phyloP scores from a whole-genome alignment of 2,888 invertebrate genomes.

The Athripsodes cinereus region DNA sequence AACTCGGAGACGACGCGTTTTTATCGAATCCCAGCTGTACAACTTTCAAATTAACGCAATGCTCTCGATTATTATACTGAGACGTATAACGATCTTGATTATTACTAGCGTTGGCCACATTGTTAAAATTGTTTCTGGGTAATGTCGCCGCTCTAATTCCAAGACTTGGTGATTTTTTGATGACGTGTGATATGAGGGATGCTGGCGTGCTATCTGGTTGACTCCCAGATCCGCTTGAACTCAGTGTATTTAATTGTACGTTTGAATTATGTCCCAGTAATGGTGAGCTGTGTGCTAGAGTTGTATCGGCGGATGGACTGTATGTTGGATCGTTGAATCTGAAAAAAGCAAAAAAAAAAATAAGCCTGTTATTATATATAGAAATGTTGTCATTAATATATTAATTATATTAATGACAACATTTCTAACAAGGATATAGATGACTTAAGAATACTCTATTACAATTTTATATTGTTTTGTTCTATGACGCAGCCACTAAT shows the following conservation, averaged over 20 bases:
- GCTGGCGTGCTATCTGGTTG: constrained; percentile 33
- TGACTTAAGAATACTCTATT: no score
- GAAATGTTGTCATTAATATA: no score
- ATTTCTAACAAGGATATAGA: no score
- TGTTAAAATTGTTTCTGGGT: constrained; percentile 57
- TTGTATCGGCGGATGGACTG: constrained; percentile 37
- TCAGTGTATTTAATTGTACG: constrained; percentile 49
- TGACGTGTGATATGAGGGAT: constrained; percentile 33
- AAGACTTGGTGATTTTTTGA: constrained; percentile 46
- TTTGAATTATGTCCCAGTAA: constrained; percentile 50
- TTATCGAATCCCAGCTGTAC: constrained; percentile 56
- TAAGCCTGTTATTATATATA: no score
- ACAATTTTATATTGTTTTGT: no score
- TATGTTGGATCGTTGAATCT: constrained; percentile 63
- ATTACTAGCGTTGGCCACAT: constrained; percentile 1
- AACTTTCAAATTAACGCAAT: constrained; percentile 52
- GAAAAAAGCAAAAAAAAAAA: constrained; percentile 26
- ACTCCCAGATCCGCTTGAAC: constrained; percentile 38
- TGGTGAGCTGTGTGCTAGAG: constrained; percentile 46
- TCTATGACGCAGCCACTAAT: no score
- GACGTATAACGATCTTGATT: constrained; percentile 40
- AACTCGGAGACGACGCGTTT: constrained; percentile 47
- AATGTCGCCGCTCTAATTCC: constrained; percentile 61
- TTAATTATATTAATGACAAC: no score
- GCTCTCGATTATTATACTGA: constrained; percentile 49